Evolutionary conservation across 2,888 invertebrate genomes (phyloP).

Genomic region (Lycaena phlaeas): DNA sequence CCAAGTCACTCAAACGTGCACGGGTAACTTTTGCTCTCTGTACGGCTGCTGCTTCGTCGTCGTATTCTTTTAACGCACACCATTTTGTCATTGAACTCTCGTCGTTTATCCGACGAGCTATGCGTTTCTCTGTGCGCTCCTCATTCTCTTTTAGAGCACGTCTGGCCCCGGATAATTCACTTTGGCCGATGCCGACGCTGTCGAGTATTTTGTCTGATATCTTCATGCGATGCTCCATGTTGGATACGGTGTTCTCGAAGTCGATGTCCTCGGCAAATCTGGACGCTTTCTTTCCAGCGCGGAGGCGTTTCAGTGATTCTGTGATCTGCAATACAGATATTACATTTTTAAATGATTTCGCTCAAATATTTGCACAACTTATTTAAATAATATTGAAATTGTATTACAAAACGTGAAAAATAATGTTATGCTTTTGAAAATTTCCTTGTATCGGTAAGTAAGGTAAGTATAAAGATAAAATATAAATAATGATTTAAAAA

Average conservation of each 20-base stretch:
- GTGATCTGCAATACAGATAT: constrained; percentile 69
- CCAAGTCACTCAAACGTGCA: constrained; percentile 79
- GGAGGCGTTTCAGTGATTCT: constrained; percentile 73
- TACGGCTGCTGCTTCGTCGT: constrained; percentile 72
- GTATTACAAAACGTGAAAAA: no score
- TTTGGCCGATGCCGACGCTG: constrained; percentile 74
- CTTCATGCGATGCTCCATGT: constrained; percentile 71
- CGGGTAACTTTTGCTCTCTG: constrained; percentile 77
- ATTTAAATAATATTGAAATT: no score
- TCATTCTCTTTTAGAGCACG: constrained; percentile 61
- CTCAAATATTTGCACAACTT: no score
- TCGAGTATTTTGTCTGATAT: constrained; percentile 78
- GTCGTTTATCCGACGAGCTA: constrained; percentile 54
- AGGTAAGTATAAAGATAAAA: no score
- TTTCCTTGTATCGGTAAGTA: no score
- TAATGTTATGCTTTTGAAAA: no score
- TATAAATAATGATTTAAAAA: no score
- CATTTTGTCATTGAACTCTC: constrained; percentile 73
- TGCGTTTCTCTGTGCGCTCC: constrained; percentile 61
- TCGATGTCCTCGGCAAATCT: constrained; percentile 76
- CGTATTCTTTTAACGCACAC: constrained; percentile 71
- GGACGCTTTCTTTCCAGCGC: constrained; percentile 74
- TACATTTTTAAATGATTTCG: no score
- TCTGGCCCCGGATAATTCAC: constrained; percentile 61
- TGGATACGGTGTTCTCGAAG: constrained; percentile 73